phyloP scores from a whole-genome alignment of 2,797 vertebrate genomes.

The Octomys mimax region DNA sequence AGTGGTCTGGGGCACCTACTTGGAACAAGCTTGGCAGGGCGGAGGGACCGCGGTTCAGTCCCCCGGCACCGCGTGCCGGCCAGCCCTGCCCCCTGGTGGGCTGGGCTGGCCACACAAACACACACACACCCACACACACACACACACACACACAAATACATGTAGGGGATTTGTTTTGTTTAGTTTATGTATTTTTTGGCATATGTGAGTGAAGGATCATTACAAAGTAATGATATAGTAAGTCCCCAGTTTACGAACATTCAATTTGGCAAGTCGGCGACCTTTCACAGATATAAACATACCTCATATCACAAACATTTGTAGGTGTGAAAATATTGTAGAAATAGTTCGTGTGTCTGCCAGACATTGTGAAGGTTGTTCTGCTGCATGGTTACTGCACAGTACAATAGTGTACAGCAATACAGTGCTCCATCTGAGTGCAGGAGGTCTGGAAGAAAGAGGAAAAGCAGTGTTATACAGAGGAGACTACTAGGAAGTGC shows the following conservation, averaged over 20 bases:
- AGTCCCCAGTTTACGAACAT: not conserved
- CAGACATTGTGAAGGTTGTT: not conserved
- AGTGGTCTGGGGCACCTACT: no score
- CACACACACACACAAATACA: no score
- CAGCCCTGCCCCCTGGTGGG: no score
- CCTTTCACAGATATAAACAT: not conserved
- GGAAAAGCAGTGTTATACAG: not conserved
- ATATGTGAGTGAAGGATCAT: conserved; percentile 47
- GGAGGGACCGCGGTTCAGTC: no score
- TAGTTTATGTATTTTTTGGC: conserved; percentile 39
- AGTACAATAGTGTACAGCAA: not conserved
- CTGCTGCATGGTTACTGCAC: not conserved
- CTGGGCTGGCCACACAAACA: no score
- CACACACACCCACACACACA: no score
- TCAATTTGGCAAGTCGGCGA: not conserved
- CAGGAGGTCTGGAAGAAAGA: not conserved
- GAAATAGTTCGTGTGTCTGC: not conserved
- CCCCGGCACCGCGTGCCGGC: no score
- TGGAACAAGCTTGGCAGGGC: no score
- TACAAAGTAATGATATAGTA: not conserved
- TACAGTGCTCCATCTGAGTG: not conserved
- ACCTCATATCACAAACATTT: not conserved
- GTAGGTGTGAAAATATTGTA: not conserved
- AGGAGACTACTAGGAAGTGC: not conserved
- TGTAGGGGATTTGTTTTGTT: not conserved